These are phyloP conservation scores for Pelobates fuscus DNA, from an alignment of 2,113 vertebrate genomes.

Conservation along the genomic window DNA sequence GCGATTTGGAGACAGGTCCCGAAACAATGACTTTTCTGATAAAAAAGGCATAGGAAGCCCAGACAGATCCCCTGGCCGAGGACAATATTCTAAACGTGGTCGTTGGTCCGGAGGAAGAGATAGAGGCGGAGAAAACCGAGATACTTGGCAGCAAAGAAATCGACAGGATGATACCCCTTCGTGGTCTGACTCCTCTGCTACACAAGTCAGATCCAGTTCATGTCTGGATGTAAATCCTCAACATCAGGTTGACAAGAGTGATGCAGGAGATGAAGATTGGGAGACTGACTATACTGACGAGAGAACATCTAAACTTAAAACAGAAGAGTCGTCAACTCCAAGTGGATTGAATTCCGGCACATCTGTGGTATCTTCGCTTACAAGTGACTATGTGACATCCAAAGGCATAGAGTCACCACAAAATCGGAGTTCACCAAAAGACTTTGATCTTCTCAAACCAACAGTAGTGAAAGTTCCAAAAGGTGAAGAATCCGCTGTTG, in stretches of 20 bases:
- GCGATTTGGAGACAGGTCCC: conserved; percentile 4
- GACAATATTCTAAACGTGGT: conserved; percentile 20
- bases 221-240: neutral
- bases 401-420: neutral
- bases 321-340: neutral
- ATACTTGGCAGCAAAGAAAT: conserved; percentile 15
- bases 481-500: neutral
- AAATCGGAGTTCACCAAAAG: neutral
- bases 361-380: too few species aligned
- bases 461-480: neutral
- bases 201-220: neutral
- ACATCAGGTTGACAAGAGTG: neutral
- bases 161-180: neutral
- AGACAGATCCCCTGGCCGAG: neutral
- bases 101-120: neutral
- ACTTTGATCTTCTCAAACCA: neutral
- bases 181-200: neutral
- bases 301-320: neutral
- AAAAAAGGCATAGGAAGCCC: conserved; percentile 6
- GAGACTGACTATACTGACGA: conserved; percentile 55
- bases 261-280: conserved; percentile 57
- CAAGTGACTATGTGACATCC: neutral
- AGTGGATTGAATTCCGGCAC: neutral
- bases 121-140: neutral
- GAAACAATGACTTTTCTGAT: neutral